Conservation (phyloP, 2,113 vertebrate genomes). For the Catharus fuscescens region DNA sequence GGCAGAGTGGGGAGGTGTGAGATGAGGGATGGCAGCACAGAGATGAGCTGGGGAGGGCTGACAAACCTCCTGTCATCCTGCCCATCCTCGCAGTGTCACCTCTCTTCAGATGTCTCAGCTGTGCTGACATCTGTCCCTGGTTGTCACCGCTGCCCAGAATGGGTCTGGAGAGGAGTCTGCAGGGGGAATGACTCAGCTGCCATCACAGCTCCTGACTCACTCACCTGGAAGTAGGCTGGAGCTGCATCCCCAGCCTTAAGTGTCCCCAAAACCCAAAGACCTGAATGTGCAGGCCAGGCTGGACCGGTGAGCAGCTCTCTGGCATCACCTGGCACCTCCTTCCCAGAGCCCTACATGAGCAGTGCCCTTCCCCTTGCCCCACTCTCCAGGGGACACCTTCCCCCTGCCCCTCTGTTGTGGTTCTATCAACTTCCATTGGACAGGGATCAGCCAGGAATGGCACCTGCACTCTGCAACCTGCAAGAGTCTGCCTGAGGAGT, state of each 20-base stretch:
- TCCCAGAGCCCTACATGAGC: accelerated
- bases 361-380: not conserved
- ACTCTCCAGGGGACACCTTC: not conserved
- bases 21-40: not conserved
- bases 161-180: not conserved
- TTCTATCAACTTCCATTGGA: not conserved
- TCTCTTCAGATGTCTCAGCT: not conserved
- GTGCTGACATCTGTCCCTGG: not conserved
- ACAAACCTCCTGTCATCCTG: not conserved
- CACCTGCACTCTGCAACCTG: not conserved
- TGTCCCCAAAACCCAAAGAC: not conserved
- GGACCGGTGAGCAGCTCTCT: not conserved
- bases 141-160: not conserved
- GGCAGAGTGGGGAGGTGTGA: not conserved
- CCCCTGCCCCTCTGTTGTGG: not conserved
- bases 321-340: accelerated
- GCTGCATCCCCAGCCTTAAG: not conserved
- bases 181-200: not conserved
- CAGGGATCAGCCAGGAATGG: not conserved
- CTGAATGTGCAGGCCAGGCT: not conserved
- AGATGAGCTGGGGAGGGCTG: not conserved
- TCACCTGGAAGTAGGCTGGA: not conserved
- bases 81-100: not conserved
- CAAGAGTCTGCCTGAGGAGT: not conserved
- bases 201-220: not conserved